These are phyloP conservation scores for Pachycephus smyrnensis DNA, from an alignment of 2,888 invertebrate genomes.

Conservation along the genomic window DNA sequence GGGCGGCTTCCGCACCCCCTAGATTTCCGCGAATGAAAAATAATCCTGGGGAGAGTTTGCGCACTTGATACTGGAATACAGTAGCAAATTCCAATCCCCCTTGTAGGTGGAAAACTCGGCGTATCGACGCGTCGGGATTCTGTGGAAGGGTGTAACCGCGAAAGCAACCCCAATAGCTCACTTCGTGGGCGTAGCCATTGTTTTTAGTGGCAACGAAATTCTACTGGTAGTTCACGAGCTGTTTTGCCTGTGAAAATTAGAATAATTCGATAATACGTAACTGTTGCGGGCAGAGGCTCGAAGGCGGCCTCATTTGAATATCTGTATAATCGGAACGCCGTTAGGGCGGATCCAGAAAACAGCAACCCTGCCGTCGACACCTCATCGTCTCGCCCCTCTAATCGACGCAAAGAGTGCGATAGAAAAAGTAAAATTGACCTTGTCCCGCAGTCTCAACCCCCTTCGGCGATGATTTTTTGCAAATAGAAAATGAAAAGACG, in stretches of 20 bases:
- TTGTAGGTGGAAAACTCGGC: neutral
- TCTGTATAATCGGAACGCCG: conserved; percentile 66
- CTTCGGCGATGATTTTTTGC: neutral
- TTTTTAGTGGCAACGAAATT: neutral
- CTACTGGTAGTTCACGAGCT: conserved; percentile 7
- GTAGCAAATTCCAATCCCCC: neutral
- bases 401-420: conserved; percentile 45
- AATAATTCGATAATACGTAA: conserved; percentile 67
- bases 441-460: conserved; percentile 21
- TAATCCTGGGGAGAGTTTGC: neutral
- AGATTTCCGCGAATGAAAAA: conserved; percentile 7
- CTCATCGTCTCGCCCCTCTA: conserved; percentile 35
- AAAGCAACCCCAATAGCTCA: neutral
- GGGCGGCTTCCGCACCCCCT: neutral
- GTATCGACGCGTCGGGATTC: neutral
- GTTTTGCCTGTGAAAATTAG: conserved; percentile 64
- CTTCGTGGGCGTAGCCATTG: neutral
- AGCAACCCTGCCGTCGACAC: conserved; percentile 56
- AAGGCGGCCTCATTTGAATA: conserved; percentile 63
- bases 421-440: neutral
- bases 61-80: neutral
- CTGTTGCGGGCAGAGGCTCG: conserved; percentile 63
- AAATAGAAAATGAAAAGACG: neutral
- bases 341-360: conserved; percentile 64
- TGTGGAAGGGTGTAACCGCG: neutral